Percentiles rank a stretch among this genome's conserved stretches.
Evolutionary conservation across 2,113 vertebrate species (phyloP).

Genomic region (Gobio gobio): DNA sequence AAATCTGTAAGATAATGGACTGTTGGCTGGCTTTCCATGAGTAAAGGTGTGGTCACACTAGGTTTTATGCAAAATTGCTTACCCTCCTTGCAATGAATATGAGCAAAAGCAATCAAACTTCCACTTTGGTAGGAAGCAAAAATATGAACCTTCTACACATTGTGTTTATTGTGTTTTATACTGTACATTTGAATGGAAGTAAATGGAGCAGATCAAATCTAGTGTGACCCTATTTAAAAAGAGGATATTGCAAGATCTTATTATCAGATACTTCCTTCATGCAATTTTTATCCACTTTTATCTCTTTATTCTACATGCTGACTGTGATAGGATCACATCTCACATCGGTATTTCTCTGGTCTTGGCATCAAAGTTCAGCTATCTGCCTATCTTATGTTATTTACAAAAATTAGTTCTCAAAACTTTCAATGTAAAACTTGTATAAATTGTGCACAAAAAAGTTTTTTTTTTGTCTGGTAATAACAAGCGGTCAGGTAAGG

Average conservation of each 20-base stretch:
- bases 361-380: neutral
- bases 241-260: neutral
- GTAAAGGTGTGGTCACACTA: too few relatives aligned
- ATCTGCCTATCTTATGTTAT: neutral
- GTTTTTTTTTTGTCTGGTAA: too few relatives aligned
- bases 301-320: neutral
- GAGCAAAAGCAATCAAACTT: neutral
- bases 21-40: too few relatives aligned
- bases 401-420: neutral
- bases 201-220: too few relatives aligned
- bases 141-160: neutral
- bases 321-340: neutral
- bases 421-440: neutral
- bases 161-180: neutral
- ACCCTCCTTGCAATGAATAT: neutral
- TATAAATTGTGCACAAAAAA: neutral
- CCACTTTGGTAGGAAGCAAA: neutral
- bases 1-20: too few relatives aligned
- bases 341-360: neutral
- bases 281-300: neutral
- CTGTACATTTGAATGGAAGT: too few relatives aligned
- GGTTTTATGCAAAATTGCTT: neutral
- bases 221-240: neutral
- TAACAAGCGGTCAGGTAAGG: too few relatives aligned
- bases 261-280: neutral